A percentile compares a stretch with the other conserved stretches of the same genome.
phyloP scores from a whole-genome alignment of 2,113 vertebrate species.

The Empidonax traillii region DNA sequence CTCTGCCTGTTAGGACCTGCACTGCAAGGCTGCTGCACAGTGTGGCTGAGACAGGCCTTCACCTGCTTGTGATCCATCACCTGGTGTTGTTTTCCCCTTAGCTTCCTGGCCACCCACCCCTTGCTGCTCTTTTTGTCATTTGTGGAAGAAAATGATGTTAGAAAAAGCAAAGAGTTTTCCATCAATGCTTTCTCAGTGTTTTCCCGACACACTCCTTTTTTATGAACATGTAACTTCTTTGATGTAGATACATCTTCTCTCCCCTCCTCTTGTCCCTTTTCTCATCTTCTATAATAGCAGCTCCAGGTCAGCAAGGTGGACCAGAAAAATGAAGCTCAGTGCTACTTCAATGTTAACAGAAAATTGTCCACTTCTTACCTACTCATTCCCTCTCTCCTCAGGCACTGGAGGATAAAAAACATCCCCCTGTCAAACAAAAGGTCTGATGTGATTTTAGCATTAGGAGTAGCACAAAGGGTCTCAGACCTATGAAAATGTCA shows the following conservation, averaged over 20 bases:
- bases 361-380: not conserved
- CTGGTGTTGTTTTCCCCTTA: not conserved
- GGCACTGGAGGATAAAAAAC: conserved; percentile 11
- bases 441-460: conserved; percentile 44
- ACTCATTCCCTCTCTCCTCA: not conserved
- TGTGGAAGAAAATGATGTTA: not conserved
- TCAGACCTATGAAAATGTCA: conserved; percentile 62
- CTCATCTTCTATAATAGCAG: not conserved
- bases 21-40: not conserved
- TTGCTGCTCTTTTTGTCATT: not conserved
- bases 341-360: not conserved
- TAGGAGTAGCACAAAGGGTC: conserved; percentile 20
- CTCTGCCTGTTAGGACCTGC: not conserved
- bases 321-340: not conserved
- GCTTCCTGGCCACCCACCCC: not conserved
- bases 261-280: not conserved
- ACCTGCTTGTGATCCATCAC: not conserved
- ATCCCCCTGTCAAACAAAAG: conserved; percentile 36
- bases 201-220: not conserved
- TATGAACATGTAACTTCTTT: not conserved
- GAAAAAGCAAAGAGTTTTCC: not conserved
- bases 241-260: not conserved
- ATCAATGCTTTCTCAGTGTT: not conserved
- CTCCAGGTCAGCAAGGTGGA: not conserved
- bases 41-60: not conserved